phyloP scores from a whole-genome alignment of 2,888 invertebrate genomes.

The Hypomecis punctinalis region DNA sequence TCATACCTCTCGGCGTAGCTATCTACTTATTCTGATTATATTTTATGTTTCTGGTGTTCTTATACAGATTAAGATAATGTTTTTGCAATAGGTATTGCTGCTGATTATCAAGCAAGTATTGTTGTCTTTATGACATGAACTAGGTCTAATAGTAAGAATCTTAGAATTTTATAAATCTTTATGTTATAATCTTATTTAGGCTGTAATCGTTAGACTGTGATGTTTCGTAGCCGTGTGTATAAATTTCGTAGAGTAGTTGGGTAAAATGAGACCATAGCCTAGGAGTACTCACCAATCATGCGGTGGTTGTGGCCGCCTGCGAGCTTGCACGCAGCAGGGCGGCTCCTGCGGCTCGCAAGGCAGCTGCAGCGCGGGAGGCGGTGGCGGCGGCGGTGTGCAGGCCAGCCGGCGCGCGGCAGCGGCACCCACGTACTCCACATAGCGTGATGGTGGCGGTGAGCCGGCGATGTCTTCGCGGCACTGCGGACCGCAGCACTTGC shows the following conservation, averaged over 20 bases:
- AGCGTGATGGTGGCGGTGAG: slow-evolving; percentile 78
- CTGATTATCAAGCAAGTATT: too few species aligned
- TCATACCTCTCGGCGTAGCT: neutral
- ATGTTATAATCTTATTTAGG: too few species aligned
- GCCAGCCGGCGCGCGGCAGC: slow-evolving; percentile 86
- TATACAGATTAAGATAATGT: too few species aligned
- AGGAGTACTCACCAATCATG: slow-evolving; percentile 84
- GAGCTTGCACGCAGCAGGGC: slow-evolving; percentile 85
- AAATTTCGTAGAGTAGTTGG: too few species aligned
- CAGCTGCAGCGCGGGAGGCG: slow-evolving; percentile 79
- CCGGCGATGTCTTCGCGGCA: slow-evolving; percentile 77
- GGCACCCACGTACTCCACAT: slow-evolving; percentile 87
- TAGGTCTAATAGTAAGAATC: too few species aligned
- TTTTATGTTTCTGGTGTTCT: neutral
- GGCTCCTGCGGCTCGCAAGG: slow-evolving; percentile 80
- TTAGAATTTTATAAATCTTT: too few species aligned
- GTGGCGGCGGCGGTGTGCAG: slow-evolving; percentile 81
- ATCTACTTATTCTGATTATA: neutral
- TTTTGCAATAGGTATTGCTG: too few species aligned
- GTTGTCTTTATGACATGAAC: too few species aligned
- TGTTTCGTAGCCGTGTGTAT: neutral
- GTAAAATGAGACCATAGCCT: neutral
- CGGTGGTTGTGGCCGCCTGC: slow-evolving; percentile 84
- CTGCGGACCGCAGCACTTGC: slow-evolving; percentile 79
- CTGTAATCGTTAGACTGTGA: neutral